Base-by-base conservation (phyloP, 2,797 vertebrate genomes). In the Falco berigora region DNA sequence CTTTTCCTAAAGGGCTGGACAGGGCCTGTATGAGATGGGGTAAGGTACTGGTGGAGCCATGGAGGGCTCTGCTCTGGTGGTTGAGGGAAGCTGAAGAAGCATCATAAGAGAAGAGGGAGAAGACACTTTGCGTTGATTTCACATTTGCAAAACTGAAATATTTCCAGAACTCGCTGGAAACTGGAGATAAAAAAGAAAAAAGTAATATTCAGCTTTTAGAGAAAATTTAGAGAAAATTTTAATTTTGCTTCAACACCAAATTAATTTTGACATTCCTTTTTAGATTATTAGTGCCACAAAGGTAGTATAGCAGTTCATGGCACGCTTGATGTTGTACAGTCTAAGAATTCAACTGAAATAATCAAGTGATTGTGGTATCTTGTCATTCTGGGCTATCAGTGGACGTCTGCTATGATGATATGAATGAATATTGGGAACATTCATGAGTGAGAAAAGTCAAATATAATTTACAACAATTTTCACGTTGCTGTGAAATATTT, bases 1-100 rank as follows among this genome's bases (percentile, higher is more conserved):
- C 1, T 32, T 85, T 91, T 82, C 69, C 71, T 53, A 0, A 10
- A 36, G 24, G 7, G 16, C 3, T 67, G 34, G 40, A 46, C 6
- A 34, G 56, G 50, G 50, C 1, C 0, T 47, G 0, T 14, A 18
- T 38, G 58, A 47, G 42, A 21, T 27, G 23, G 36, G 11, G 38
- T 59, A 69, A 92, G 24, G 27, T 85, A 10, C 27, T 62, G 16
- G 10, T 74, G 11, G 61, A 71, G 44, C 38, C 21, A 2, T 40
- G 32, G 34, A 69, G 8, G 5, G 9, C 61, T 87, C 34, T 27
- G 11, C 38, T 47, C 20, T 34, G 27, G 14, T 68, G 18, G 46
- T 36, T 63, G n/a, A 85, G 13, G 66, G 30, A 63, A 66, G 24
- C 18, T 90, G 53, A 86, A 74, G 19, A 50, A 88, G 42, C n/a